phyloP scores from a whole-genome alignment of 53 echinoderm and acorn worm genomes.

The Pentamera pediparva region DNA sequence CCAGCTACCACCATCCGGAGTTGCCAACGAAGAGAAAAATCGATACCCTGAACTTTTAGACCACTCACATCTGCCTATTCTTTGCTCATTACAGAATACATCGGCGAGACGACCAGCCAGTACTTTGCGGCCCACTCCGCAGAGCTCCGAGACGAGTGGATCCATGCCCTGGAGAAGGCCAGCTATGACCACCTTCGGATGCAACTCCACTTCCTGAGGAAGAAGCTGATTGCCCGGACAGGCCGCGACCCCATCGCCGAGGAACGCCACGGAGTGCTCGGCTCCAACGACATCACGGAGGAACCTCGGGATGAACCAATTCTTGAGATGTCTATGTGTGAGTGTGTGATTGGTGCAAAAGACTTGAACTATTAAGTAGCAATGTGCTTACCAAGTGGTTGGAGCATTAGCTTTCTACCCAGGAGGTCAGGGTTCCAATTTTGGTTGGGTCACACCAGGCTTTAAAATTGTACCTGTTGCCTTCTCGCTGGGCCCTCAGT shows the following conservation, averaged over 20 bases:
- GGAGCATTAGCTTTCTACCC: no score
- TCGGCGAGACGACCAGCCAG: conserved; percentile 89
- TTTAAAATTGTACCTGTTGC: no score
- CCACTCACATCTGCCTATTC: no score
- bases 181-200: conserved; percentile 83
- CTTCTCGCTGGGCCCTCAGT: no score
- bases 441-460: no score
- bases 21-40: no score
- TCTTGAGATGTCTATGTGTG: conserved; percentile 91
- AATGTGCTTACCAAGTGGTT: no score
- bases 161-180: conserved; percentile 75
- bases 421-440: no score
- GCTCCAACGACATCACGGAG: conserved; percentile 46
- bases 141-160: conserved; percentile 95
- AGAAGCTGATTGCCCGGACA: conserved; percentile 76
- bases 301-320: conserved; percentile 58
- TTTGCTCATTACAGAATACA: conserved; percentile 52
- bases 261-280: conserved; percentile 67
- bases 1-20: no score
- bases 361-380: no score
- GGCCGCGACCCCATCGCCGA: conserved; percentile 89
- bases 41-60: no score
- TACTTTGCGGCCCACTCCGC: conserved; percentile 94
- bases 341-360: no score
- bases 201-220: conserved; percentile 68